Evolutionary conservation across 2,888 invertebrate species (phyloP), one percentile per base, ranked within the genome.

Genomic region (Hypsopygia costalis): DNA sequence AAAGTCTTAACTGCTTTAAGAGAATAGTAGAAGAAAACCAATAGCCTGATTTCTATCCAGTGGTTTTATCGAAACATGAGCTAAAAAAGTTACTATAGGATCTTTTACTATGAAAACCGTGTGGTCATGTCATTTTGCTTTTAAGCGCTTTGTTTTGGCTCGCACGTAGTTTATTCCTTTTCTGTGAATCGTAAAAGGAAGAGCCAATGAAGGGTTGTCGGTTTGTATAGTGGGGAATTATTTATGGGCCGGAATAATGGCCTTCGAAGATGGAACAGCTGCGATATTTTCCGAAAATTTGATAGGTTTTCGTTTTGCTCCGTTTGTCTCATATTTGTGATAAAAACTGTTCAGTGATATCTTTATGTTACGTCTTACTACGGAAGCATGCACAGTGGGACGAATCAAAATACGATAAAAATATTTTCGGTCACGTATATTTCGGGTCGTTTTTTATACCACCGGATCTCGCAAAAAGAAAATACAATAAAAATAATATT

Each of bases 101-200:
- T 69, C 68, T 69, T n/a, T 6, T 25, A n/a, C 25, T n/a, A 25
- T 72, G 78, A 74, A 81, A 82, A 81, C 74, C 79, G 81, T 85
- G 83, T 83, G 85, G 85, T 79, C 83, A 81, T 76, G 82, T 81
- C 82, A 80, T 86, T 85, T 86, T 63, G 69, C 73, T 81, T 82
- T 81, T 82, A 70, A 71, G 58, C 73, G 80, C 77, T 85, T 88
- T 86, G 86, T 87, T 86, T 85, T 79, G 80, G 81, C 73, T 75
- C 72, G 67, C 74, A 74, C 68, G 79, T 81, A 78, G 82, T 85
- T 86, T 86, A 86, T 86, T 83, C 76, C 76, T 81, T 78, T 86
- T 81, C 80, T 67, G 65, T 66, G 83, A 81, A 83, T 78, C 82
- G 85, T 86, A 85, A 88, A 86, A 86, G 86, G 85, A 86, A 85